Conservation (phyloP, 2,113 vertebrate genomes). For the Aegotheles bennettii region DNA sequence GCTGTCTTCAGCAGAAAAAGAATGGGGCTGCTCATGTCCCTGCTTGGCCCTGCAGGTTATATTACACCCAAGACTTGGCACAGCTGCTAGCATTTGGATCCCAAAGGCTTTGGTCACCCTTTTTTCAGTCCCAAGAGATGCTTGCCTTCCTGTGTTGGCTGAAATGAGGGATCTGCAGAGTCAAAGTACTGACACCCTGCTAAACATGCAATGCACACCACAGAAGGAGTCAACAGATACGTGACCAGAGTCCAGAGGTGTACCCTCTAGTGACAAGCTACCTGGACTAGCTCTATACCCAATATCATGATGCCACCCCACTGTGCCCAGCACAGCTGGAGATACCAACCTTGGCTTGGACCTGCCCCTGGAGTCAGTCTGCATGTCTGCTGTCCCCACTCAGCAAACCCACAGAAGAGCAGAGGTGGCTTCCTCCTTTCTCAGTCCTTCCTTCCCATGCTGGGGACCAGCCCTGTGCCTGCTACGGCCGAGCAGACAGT, state of each 20-base stretch:
- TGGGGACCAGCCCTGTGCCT: neutral
- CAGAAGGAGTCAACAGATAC: neutral
- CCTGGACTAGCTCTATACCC: neutral
- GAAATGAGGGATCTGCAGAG: neutral
- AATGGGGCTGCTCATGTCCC: neutral
- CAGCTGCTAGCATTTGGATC: neutral
- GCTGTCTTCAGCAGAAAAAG: too few relatives aligned
- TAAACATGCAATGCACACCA: neutral
- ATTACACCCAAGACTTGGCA: neutral
- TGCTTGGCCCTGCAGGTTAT: neutral
- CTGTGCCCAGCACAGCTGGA: neutral
- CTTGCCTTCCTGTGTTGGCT: neutral
- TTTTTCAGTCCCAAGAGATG: neutral
- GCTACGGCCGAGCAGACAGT: rapidly evolving
- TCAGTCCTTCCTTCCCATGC: neutral
- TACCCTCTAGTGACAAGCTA: neutral
- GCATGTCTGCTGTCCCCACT: neutral
- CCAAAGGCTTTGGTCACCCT: neutral
- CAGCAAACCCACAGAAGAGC: neutral
- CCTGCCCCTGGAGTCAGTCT: neutral
- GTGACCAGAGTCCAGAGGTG: neutral
- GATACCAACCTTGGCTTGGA: neutral
- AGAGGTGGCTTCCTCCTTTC: neutral
- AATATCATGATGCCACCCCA: neutral
- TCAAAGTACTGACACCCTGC: neutral